These are phyloP conservation scores for Montipora foliosa DNA, from an alignment of 64 coral and sea anemone species.

Conservation along the genomic window DNA sequence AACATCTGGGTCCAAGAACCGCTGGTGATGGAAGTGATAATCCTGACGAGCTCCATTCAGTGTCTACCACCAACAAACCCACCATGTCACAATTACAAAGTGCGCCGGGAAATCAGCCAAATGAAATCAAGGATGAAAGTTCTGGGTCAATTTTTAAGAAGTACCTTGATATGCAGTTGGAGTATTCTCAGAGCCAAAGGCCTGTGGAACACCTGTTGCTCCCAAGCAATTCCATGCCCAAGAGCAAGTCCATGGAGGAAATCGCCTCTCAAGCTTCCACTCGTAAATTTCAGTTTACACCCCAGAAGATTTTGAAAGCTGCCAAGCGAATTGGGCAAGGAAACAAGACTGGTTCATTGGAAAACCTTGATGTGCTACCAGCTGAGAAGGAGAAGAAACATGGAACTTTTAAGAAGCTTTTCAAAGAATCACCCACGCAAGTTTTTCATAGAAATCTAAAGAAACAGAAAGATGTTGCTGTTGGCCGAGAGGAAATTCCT, in stretches of 20 bases:
- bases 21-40: slow-evolving; percentile 65
- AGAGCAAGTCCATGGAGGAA: slow-evolving; percentile 40
- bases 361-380: not conserved
- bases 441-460: not conserved
- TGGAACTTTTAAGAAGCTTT: slow-evolving; percentile 1
- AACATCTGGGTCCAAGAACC: slow-evolving; percentile 4
- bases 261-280: not conserved
- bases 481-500: not conserved
- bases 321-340: slow-evolving; percentile 35
- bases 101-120: not conserved
- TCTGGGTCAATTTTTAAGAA: not conserved
- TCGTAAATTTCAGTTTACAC: slow-evolving; percentile 15
- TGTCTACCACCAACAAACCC: not conserved
- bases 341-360: not conserved
- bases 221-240: not conserved
- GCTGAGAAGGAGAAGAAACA: slow-evolving; percentile 6
- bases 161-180: not conserved
- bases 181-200: not conserved
- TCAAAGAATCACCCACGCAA: not conserved
- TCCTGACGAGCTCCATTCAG: slow-evolving; percentile 34
- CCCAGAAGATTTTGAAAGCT: slow-evolving; percentile 38
- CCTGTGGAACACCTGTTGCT: not conserved
- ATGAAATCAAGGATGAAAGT: not conserved
- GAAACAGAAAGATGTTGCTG: not conserved
- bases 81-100: not conserved